These are phyloP conservation scores for Aphis gossypii DNA, from an alignment of 1,140 invertebrate genomes.

Conservation along the genomic window DNA sequence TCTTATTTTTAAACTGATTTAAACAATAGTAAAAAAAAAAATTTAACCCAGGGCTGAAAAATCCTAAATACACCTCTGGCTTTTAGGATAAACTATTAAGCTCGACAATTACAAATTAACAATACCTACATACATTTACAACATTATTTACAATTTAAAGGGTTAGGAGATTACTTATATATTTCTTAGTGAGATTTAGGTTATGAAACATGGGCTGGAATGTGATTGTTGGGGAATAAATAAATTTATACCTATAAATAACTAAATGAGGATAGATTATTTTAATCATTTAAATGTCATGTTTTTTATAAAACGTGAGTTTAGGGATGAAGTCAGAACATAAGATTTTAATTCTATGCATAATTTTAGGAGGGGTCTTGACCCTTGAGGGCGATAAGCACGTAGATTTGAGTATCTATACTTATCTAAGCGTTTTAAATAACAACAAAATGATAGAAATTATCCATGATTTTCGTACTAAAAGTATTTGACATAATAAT, in stretches of 20 bases:
- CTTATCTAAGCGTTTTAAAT: background rate
- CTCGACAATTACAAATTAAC: too few species aligned
- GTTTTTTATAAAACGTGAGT: background rate
- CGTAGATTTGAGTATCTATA: background rate
- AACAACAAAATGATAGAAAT: background rate
- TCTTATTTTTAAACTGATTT: too few species aligned
- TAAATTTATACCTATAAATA: too few species aligned
- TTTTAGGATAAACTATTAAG: too few species aligned
- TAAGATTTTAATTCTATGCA: background rate
- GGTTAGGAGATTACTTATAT: background rate
- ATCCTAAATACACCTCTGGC: too few species aligned
- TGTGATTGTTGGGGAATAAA: too few species aligned
- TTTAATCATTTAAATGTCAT: too few species aligned
- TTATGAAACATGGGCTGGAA: background rate
- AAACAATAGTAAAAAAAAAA: too few species aligned
- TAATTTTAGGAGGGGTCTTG: background rate
- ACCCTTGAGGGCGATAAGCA: background rate
- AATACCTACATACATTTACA: too few species aligned
- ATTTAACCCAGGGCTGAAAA: too few species aligned
- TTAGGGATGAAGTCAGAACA: background rate
- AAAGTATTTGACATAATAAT: background rate
- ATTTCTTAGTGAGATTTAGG: background rate
- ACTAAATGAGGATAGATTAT: too few species aligned
- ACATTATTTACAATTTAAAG: too few species aligned
- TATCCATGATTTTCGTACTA: background rate